phyloP scores from a whole-genome alignment of 2,113 vertebrate species.

The Hemiprocne comata region DNA sequence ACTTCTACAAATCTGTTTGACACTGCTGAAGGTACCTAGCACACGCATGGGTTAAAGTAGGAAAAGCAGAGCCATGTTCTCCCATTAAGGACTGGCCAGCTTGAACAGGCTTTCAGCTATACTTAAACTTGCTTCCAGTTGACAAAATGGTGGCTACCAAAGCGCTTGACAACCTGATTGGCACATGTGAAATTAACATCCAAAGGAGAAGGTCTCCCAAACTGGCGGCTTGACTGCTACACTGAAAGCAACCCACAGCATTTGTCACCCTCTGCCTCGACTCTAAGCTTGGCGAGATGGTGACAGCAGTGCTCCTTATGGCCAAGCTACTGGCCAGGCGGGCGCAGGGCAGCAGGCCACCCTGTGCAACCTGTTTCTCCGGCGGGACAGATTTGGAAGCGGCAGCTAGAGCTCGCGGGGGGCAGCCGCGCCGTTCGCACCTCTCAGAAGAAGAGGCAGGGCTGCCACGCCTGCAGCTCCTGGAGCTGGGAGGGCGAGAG shows the following conservation, averaged over 20 bases:
- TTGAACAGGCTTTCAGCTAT: slow-evolving; percentile 53
- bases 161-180: slow-evolving; percentile 47
- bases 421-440: slow-evolving; percentile 45
- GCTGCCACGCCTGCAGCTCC: slow-evolving; percentile 11
- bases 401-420: slow-evolving; percentile 36
- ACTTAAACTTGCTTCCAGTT: slow-evolving; percentile 52
- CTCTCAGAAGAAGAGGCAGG: slow-evolving; percentile 55
- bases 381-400: slow-evolving; percentile 48
- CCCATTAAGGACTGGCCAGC: slow-evolving; percentile 52
- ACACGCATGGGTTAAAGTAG: slow-evolving; percentile 51
- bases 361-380: slow-evolving; percentile 44
- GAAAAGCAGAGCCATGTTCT: slow-evolving; percentile 63
- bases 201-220: slow-evolving; percentile 28
- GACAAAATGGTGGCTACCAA: slow-evolving; percentile 73
- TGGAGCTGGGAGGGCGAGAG: slow-evolving; percentile 1
- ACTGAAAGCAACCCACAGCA: slow-evolving; percentile 33
- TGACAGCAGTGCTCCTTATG: slow-evolving; percentile 54
- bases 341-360: slow-evolving; percentile 47
- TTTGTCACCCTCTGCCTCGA: slow-evolving; percentile 52
- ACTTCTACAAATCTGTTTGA: slow-evolving; percentile 79
- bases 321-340: slow-evolving; percentile 56
- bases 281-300: background rate
- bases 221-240: slow-evolving; percentile 45
- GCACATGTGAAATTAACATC: slow-evolving; percentile 31
- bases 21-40: slow-evolving; percentile 75